Base-by-base conservation (phyloP, 2,888 invertebrate species). In the Diachrysia chrysitis region DNA sequence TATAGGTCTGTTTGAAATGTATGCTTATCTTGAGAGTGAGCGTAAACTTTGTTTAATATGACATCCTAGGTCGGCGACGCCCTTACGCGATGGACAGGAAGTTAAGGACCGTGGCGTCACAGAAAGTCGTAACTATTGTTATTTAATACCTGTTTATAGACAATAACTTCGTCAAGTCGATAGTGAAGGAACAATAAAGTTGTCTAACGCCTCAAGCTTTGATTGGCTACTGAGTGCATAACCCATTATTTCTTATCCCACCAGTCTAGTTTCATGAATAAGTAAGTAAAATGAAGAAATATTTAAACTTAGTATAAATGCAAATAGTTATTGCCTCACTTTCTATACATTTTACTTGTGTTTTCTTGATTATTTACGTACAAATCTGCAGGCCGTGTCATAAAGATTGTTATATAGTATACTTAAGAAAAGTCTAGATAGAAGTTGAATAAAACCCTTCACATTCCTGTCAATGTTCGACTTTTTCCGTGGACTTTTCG, bases 81-180 rank as follows among this genome's bases (percentile, higher is more conserved):
- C 21, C 21, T 48, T 51, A 21, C 21, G 10, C 10, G 48, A 51
- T 51, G 9, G n/a, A n/a, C 48, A 21, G 48, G 48, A 51, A 51
- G 48, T 12, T 17, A 21, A 51, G 21, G 12, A 51, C 21, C 21
- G 19, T 21, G n/a, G n/a, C 42, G 42, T 16, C 42, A 51, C 19
- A 51, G 48, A 51, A 21, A 51, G 48, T 21, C 21, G 9, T 51
- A 51, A 51, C 48, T 51, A 48, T 48, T 51, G 48, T 19, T 21
- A 19, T 51, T 19, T 51, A 21, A 51, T 51, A 21, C 48, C 2
- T 51, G 48, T 51, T 51, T 51, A 21, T 51, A 51, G 21, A 51
- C 19, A 51, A 51, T 51, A 51, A 51, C 48, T 51, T 19, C 48
- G 48, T 51, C 48, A 51, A 48, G n/a, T 42, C 21, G 21, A 51